Conservation (phyloP, 64 coral and sea anemone species). For the Montipora capricornis region DNA sequence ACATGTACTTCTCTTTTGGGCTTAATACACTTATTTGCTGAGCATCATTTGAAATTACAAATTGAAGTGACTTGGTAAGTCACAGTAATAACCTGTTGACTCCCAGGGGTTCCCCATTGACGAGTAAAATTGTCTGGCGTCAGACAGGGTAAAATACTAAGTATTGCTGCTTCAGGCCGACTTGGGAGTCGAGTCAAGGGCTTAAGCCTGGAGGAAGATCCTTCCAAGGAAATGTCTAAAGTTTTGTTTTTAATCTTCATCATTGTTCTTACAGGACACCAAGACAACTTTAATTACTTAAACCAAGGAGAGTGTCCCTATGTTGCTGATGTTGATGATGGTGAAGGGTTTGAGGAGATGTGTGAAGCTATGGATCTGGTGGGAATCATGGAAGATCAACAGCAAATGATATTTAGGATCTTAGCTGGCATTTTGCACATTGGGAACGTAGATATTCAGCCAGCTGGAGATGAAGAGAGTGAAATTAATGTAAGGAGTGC, state of each 20-base stretch:
- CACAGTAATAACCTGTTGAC: too few relatives aligned
- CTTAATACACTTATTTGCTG: too few relatives aligned
- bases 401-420: conserved; percentile 93
- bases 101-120: too few relatives aligned
- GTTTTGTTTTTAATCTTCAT: neutral
- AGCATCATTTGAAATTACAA: too few relatives aligned
- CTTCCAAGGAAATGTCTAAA: neutral
- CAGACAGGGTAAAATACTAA: too few relatives aligned
- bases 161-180: too few relatives aligned
- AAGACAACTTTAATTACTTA: conserved; percentile 87
- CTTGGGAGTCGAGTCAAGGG: too few relatives aligned
- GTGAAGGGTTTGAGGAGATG: conserved; percentile 88
- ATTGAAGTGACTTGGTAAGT: too few relatives aligned
- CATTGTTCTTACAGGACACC: conserved; percentile 68
- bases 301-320: conserved; percentile 94
- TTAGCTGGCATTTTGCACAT: conserved; percentile 91
- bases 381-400: conserved; percentile 92
- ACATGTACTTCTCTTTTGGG: too few relatives aligned
- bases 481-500: conserved; percentile 40
- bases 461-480: conserved; percentile 87
- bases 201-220: too few relatives aligned
- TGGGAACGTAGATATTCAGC: conserved; percentile 90
- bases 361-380: conserved; percentile 91
- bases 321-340: conserved; percentile 90
- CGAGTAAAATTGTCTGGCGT: too few relatives aligned